Evolutionary conservation across 2,797 vertebrate genomes (phyloP).

Genomic region (Pelobates cultripes): DNA sequence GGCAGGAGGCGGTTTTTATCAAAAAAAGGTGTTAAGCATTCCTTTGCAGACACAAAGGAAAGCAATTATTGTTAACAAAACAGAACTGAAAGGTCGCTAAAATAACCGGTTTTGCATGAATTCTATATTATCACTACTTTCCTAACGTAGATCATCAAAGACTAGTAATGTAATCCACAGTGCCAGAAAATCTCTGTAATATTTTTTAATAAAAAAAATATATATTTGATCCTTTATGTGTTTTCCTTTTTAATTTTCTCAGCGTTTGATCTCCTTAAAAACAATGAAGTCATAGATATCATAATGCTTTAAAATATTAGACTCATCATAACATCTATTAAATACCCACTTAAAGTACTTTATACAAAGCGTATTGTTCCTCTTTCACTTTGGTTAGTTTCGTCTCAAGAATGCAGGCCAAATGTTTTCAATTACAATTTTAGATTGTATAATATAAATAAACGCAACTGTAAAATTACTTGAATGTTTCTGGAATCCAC

Average conservation of each 20-base stretch:
- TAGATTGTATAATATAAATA: conserved; percentile 6
- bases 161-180: background rate
- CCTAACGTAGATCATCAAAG: background rate
- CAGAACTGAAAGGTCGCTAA: background rate
- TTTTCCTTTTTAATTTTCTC: conserved; percentile 10
- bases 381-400: background rate
- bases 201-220: conserved; percentile 1
- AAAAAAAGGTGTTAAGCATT: background rate
- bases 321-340: conserved; percentile 3
- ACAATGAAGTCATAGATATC: background rate
- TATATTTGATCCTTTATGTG: background rate
- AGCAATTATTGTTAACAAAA: background rate
- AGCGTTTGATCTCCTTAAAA: conserved; percentile 10
- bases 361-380: background rate
- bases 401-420: background rate
- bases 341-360: background rate
- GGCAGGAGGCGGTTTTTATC: background rate
- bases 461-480: background rate
- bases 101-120: background rate
- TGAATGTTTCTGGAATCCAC: background rate
- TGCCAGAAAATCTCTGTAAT: background rate
- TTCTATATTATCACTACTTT: background rate
- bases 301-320: conserved; percentile 6
- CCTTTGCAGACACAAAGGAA: background rate
- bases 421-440: background rate